A percentile compares a stretch with the other conserved stretches of the same genome.
phyloP scores from a whole-genome alignment of 2,888 invertebrate genomes.

The Furcula furcula region DNA sequence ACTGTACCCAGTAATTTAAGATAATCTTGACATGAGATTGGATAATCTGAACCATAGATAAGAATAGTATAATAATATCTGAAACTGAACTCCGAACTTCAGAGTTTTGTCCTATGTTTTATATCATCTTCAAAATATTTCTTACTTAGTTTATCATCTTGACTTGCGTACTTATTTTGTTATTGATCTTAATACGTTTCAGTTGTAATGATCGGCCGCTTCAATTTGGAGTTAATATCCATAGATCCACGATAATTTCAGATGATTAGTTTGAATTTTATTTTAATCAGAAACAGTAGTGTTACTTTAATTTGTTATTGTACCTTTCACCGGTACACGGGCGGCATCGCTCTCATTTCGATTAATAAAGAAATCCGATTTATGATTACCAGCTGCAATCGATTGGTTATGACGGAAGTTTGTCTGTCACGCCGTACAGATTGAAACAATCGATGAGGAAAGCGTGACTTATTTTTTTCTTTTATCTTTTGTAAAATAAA shows the following conservation, averaged over 20 bases:
- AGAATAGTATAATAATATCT: no score
- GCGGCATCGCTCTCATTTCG: slow-evolving; percentile 33
- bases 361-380: slow-evolving; percentile 21
- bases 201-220: no score
- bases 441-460: slow-evolving; percentile 28
- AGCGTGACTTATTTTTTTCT: slow-evolving; percentile 11
- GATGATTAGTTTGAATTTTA: not conserved
- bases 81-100: no score
- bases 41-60: no score
- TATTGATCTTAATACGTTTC: no score
- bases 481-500: not conserved
- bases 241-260: not conserved
- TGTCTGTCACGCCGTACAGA: slow-evolving; percentile 17
- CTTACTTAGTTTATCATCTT: no score
- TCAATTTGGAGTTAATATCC: not conserved
- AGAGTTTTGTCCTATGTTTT: no score
- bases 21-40: no score
- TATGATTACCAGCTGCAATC: slow-evolving; percentile 28
- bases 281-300: not conserved
- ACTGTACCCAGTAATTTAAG: no score
- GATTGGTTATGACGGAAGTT: slow-evolving; percentile 34
- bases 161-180: no score
- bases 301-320: slow-evolving; percentile 16
- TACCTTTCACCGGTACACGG: slow-evolving; percentile 36
- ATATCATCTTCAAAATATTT: no score